phyloP scores from a whole-genome alignment of 2,113 vertebrate species.

The Guaruba guarouba region DNA sequence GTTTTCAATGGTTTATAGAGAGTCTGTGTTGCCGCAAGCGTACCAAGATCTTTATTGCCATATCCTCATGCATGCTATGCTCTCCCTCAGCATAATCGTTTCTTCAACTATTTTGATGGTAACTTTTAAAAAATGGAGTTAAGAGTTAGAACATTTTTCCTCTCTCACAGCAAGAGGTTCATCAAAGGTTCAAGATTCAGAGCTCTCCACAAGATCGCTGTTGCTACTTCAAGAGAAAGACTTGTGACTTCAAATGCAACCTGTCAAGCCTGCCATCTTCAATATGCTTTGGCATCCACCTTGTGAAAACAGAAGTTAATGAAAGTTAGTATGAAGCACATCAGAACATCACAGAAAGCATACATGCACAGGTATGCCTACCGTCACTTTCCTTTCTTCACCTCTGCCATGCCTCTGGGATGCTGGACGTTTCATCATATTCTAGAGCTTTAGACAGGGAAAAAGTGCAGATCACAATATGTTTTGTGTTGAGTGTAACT shows the following conservation, averaged over 20 bases:
- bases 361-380: slow-evolving; percentile 58
- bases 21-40: neutral
- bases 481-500: neutral
- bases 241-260: slow-evolving; percentile 67
- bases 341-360: slow-evolving; percentile 47
- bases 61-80: neutral
- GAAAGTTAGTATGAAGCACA: slow-evolving; percentile 44
- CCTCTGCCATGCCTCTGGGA: neutral
- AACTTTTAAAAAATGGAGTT: neutral
- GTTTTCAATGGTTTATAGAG: neutral
- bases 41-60: neutral
- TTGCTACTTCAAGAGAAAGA: slow-evolving; percentile 71
- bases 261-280: slow-evolving; percentile 52
- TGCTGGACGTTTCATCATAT: neutral
- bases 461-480: neutral
- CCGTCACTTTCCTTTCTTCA: neutral
- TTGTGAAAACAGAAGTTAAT: slow-evolving; percentile 54
- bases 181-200: slow-evolving; percentile 49
- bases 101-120: neutral
- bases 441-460: neutral
- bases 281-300: slow-evolving; percentile 60
- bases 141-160: neutral
- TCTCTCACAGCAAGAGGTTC: slow-evolving; percentile 63
- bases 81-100: neutral
- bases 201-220: slow-evolving; percentile 64